Percentiles rank a stretch among this genome's conserved stretches.
Evolutionary conservation across 2,888 invertebrate genomes (phyloP).

Genomic region (Eulithis prunata): DNA sequence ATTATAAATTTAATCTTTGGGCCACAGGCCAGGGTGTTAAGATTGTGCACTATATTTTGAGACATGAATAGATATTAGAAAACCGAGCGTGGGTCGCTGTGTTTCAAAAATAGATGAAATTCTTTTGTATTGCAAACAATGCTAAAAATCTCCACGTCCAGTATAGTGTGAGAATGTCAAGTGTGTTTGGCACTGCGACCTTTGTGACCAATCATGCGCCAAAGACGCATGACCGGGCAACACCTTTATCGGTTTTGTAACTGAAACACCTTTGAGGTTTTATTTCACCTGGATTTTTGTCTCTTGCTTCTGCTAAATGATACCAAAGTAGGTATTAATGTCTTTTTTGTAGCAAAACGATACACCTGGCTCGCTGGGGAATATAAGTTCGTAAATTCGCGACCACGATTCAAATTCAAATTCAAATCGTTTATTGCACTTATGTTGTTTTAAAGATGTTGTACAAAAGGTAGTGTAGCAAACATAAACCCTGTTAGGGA

Average conservation of each 20-base stretch:
- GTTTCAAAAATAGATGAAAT: constrained; percentile 2
- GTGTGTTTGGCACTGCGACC: constrained; percentile 26
- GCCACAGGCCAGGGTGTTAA: too few relatives aligned
- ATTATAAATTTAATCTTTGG: too few relatives aligned
- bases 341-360: neutral
- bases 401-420: too few relatives aligned
- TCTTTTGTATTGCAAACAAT: constrained; percentile 5
- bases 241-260: constrained; percentile 17
- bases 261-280: neutral
- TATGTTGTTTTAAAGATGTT: too few relatives aligned
- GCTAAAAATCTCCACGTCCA: constrained; percentile 10
- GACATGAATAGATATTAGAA: too few relatives aligned
- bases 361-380: too few relatives aligned
- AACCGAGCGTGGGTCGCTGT: neutral
- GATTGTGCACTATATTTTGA: too few relatives aligned
- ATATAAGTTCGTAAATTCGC: too few relatives aligned
- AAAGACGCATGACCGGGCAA: constrained; percentile 20
- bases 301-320: neutral
- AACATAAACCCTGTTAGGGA: too few relatives aligned
- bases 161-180: constrained; percentile 32
- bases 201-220: constrained; percentile 28
- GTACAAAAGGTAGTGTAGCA: too few relatives aligned
- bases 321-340: neutral
- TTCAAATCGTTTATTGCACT: too few relatives aligned
- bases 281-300: neutral